phyloP scores from a whole-genome alignment of 2,888 invertebrate genomes.

The Torymus aiolomorphi region DNA sequence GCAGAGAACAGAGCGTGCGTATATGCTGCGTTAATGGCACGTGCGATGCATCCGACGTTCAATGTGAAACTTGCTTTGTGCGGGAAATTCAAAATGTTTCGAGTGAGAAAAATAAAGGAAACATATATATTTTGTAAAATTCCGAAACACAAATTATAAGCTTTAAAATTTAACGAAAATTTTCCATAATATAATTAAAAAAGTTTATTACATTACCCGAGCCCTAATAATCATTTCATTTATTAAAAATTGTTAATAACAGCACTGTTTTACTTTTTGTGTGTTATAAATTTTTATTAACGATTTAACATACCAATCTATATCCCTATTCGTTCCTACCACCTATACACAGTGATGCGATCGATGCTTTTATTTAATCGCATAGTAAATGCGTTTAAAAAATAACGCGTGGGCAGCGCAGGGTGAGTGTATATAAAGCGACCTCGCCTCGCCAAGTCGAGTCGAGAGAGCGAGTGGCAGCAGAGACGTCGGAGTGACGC shows the following conservation, averaged over 20 bases:
- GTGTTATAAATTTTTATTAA: no score
- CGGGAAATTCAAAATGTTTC: not conserved
- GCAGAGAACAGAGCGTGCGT: not conserved
- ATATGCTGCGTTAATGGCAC: conserved; percentile 7
- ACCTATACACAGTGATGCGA: not conserved
- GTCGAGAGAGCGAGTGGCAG: conserved; percentile 59
- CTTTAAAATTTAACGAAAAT: no score
- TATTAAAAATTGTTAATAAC: no score
- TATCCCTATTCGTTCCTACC: no score
- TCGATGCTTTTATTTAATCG: not conserved
- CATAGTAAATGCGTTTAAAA: not conserved
- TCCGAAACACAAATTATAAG: no score
- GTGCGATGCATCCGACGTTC: not conserved
- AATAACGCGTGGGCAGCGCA: not conserved
- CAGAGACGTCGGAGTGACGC: conserved; percentile 63
- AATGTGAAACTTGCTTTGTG: not conserved
- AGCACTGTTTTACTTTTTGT: no score
- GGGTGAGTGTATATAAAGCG: not conserved
- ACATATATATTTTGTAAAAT: not conserved
- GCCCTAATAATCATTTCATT: no score
- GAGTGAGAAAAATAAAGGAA: not conserved
- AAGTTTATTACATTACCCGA: no score
- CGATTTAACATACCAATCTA: no score
- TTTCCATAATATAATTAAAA: no score
- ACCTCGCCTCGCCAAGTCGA: conserved; percentile 5